Conservation (phyloP, 2,888 invertebrate genomes). For the Helicoverpa assulta region DNA sequence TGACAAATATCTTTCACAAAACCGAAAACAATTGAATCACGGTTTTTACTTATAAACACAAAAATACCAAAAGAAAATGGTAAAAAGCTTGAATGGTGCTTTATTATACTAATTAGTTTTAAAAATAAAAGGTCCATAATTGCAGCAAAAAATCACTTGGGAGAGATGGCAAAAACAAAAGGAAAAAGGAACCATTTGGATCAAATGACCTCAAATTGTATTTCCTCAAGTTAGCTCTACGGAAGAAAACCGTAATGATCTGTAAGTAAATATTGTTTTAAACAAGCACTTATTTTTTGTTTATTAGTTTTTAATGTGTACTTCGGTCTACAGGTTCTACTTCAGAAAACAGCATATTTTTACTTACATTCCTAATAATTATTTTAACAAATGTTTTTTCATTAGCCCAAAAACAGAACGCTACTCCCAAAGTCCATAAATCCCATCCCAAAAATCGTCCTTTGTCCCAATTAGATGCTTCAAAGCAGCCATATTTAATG, state of each 20-base stretch:
- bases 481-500: slow-evolving; percentile 1
- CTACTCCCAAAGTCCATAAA: not conserved
- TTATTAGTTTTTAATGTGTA: too few species aligned
- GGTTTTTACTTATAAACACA: not conserved
- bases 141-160: slow-evolving; percentile 25
- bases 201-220: slow-evolving; percentile 21
- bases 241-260: slow-evolving; percentile 9
- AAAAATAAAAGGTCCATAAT: slow-evolving; percentile 24
- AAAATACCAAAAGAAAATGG: not conserved
- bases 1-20: not conserved
- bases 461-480: slow-evolving; percentile 6
- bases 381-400: too few species aligned
- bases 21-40: not conserved
- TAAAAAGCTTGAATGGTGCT: not conserved
- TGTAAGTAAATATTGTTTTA: not conserved
- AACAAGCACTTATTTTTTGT: not conserved
- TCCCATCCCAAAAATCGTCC: not conserved
- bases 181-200: slow-evolving; percentile 24
- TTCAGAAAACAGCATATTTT: too few species aligned
- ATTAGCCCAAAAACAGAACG: not conserved
- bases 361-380: too few species aligned
- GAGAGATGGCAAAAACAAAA: slow-evolving; percentile 15
- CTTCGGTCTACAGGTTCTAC: too few species aligned
- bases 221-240: slow-evolving; percentile 14
- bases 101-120: slow-evolving; percentile 18